A percentile compares a stretch with the other conserved stretches of the same genome.
Evolutionary conservation across 2,113 vertebrate species (phyloP).

Genomic region (Percopsis transmontana): DNA sequence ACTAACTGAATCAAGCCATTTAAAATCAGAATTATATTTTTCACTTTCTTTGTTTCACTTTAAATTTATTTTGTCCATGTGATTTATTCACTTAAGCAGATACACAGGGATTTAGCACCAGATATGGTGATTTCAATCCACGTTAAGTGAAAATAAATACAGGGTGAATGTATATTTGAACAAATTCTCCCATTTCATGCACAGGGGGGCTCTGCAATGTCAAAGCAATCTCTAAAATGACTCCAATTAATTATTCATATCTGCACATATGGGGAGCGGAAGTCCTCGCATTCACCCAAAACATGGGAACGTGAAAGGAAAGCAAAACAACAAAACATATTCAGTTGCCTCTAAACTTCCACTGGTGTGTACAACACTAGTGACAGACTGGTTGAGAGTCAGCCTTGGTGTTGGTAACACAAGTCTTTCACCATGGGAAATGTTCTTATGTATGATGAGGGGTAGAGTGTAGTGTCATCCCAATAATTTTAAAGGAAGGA

Average conservation of each 20-base stretch:
- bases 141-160: constrained; percentile 49
- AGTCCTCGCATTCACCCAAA: constrained; percentile 64
- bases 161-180: constrained; percentile 69
- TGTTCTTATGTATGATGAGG: no score
- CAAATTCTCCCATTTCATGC: constrained; percentile 63
- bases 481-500: no score
- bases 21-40: background rate
- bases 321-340: constrained; percentile 72
- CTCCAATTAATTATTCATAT: constrained; percentile 71
- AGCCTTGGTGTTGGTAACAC: constrained; percentile 15
- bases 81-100: constrained; percentile 5
- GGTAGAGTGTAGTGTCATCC: no score
- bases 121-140: constrained; percentile 33
- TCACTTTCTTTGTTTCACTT: background rate
- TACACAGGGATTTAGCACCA: background rate
- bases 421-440: constrained; percentile 33
- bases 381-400: constrained; percentile 9
- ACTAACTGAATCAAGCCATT: background rate
- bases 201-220: constrained; percentile 41
- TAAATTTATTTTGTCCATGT: constrained; percentile 6
- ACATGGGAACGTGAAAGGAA: constrained; percentile 62
- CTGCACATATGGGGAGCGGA: constrained; percentile 70
- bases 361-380: constrained; percentile 12
- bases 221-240: constrained; percentile 48
- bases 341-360: constrained; percentile 24